phyloP scores from a whole-genome alignment of 2,888 invertebrate genomes.

The Patella caerulea region DNA sequence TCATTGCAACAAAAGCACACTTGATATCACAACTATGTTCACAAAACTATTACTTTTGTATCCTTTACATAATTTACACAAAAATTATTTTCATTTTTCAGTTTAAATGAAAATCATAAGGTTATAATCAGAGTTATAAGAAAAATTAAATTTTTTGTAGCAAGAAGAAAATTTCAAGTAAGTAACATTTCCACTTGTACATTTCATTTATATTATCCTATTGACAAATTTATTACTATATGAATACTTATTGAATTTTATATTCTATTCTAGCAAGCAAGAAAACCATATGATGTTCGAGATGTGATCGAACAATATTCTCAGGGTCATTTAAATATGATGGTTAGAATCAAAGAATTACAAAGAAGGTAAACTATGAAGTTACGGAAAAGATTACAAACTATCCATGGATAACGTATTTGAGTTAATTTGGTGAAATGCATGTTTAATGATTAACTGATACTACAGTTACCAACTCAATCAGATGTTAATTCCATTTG shows the following conservation, averaged over 20 bases:
- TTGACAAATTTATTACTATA: too few relatives aligned
- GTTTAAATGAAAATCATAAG: slow-evolving; percentile 83
- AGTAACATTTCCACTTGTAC: slow-evolving; percentile 4
- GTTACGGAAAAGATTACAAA: background rate
- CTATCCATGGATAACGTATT: background rate
- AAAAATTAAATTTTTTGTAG: slow-evolving; percentile 86
- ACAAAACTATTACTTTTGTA: too few relatives aligned
- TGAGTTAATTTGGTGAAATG: background rate
- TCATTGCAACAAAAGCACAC: too few relatives aligned
- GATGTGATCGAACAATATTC: slow-evolving; percentile 90
- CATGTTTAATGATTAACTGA: background rate
- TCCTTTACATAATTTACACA: too few relatives aligned
- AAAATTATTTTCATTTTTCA: slow-evolving; percentile 67
- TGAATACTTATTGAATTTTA: too few relatives aligned
- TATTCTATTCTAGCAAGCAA: slow-evolving; percentile 34
- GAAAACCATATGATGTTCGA: slow-evolving; percentile 83
- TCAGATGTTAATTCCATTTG: background rate
- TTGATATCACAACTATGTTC: too few relatives aligned
- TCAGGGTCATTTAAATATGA: slow-evolving; percentile 89
- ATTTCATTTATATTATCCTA: too few relatives aligned
- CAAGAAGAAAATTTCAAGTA: slow-evolving; percentile 82
- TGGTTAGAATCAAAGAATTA: slow-evolving; percentile 84
- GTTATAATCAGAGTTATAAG: slow-evolving; percentile 84
- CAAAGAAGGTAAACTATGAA: slow-evolving; percentile 71
- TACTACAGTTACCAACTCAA: background rate